phyloP scores from a whole-genome alignment of 1,140 invertebrate species.

The Homarus americanus region DNA sequence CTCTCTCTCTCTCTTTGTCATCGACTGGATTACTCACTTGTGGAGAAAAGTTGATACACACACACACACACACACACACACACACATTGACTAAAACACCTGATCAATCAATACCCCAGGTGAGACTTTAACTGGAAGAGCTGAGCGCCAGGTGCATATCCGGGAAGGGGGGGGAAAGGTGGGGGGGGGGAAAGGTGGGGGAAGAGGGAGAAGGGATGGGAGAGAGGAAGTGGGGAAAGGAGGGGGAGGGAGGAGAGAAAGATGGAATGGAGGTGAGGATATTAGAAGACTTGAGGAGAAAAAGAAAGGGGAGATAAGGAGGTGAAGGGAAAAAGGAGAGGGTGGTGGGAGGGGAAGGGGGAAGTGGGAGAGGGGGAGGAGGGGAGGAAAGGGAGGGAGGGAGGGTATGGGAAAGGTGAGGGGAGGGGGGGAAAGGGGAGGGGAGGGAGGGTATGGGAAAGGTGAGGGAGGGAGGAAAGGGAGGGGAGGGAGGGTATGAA shows the following conservation, averaged over 20 bases:
- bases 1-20: no score
- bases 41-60: no score
- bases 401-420: background rate
- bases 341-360: background rate
- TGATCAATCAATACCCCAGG: no score
- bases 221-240: background rate
- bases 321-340: background rate
- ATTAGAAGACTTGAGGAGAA: background rate
- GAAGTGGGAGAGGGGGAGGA: background rate
- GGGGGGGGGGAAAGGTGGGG: background rate
- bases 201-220: background rate
- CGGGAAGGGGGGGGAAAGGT: background rate
- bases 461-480: background rate
- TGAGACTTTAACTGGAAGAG: no score
- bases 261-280: background rate
- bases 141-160: no score
- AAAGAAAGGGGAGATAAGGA: background rate
- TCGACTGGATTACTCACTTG: no score
- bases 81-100: no score
- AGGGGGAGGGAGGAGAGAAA: background rate
- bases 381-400: background rate
- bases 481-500: background rate
- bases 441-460: background rate
- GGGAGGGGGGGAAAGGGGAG: background rate
- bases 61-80: no score